Conservation (phyloP, 1,140 invertebrate genomes). For the Trichonephila clavata region DNA sequence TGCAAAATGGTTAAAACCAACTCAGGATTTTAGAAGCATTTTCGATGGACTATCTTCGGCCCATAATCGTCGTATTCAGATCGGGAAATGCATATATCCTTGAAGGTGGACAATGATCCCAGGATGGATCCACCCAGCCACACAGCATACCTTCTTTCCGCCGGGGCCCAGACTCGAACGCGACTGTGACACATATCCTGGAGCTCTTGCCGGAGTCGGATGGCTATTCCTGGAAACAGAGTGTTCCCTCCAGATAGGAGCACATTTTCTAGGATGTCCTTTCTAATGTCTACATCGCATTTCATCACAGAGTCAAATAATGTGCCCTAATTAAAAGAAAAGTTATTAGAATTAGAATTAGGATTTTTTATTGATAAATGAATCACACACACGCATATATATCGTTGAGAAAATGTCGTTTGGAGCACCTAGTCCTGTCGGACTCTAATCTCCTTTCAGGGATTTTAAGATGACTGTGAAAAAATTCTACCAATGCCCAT, state of each 20-base stretch:
- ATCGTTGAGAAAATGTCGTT: too few species aligned
- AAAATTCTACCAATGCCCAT: too few species aligned
- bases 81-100: constrained; percentile 84
- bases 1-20: not conserved
- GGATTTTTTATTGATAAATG: too few species aligned
- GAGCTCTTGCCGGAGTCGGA: not conserved
- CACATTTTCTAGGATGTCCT: constrained; percentile 83
- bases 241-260: constrained; percentile 84
- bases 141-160: constrained; percentile 81
- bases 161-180: constrained; percentile 19
- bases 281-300: constrained; percentile 82
- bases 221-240: constrained; percentile 82
- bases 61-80: constrained; percentile 88
- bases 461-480: too few species aligned
- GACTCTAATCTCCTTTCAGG: too few species aligned
- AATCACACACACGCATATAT: too few species aligned
- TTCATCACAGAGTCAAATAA: constrained; percentile 83
- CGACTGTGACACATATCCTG: constrained; percentile 6
- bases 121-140: constrained; percentile 82
- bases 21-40: constrained; percentile 90
- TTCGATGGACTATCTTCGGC: constrained; percentile 88
- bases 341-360: too few species aligned
- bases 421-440: too few species aligned
- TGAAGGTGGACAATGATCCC: constrained; percentile 82
- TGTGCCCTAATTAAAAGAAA: constrained; percentile 84